Base-by-base conservation (phyloP, 2,888 invertebrate species). In the Notocelia uddmanniana region DNA sequence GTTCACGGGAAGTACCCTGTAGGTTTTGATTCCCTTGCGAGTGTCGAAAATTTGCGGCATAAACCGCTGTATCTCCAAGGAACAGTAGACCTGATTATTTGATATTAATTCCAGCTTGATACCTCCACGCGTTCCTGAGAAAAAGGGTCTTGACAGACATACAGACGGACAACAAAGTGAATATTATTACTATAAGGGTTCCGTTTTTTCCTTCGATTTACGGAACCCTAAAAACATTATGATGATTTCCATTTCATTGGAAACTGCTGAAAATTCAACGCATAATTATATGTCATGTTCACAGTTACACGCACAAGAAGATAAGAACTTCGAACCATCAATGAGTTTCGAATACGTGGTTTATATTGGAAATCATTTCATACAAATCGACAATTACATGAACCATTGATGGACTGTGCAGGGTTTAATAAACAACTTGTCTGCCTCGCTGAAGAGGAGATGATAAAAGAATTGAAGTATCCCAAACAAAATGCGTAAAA, bases 401-500 rank as follows among this genome's bases (percentile, higher is more conserved):
- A 37, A 37, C n/a, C 23, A 23, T n/a, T 31, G 15, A 26, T 15
- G 58, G 18, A 0, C 34, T 19, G 19, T 1, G 19, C 0, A 13
- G 10, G 9, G 9, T 31, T 31, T 6, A 31, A 62, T 0, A 62
- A 21, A 54, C 9, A 37, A 21, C n/a, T 23, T 8, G n/a, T 52
- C 50, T 50, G n/a, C 21, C 41, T 59, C 18, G 52, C 19, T 37
- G n/a, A 37, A 37, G 34, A 50, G 41, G 21, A 45, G 19, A 31
- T 45, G 18, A 15, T 1, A 2, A 21, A n/a, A 54, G 54, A 21
- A 21, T 54, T 0, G 54, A 54, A 13, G 54, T 54, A 31, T 45
- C 45, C 18, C 26, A 60, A 59, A 41, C n/a, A 60, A 23, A 60
- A 21, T 19, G 8, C 37, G 50, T 37, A 63, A 62, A 57, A 63